phyloP scores from a whole-genome alignment of 2,888 invertebrate species.

The Drosophila mettleri region DNA sequence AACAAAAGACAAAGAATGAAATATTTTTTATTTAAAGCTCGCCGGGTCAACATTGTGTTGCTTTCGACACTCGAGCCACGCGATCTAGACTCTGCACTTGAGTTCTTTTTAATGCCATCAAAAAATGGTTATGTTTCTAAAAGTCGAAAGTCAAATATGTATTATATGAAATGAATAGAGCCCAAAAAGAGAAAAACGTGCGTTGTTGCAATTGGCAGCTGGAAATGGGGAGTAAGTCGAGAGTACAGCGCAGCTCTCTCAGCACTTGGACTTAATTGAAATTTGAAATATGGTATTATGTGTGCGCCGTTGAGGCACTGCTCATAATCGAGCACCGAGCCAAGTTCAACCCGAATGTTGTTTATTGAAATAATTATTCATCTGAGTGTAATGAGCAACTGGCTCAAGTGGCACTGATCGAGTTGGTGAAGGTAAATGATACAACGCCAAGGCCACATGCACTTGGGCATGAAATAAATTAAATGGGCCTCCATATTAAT shows the following conservation, averaged over 20 bases:
- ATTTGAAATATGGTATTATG: conserved; percentile 83
- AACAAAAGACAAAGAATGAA: conserved; percentile 49
- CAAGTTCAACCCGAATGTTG: conserved; percentile 60
- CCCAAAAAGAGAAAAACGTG: neutral
- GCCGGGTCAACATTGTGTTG: conserved; percentile 14
- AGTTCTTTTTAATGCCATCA: conserved; percentile 71
- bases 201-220: conserved; percentile 59
- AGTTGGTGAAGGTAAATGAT: conserved; percentile 20
- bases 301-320: conserved; percentile 78
- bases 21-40: conserved; percentile 53
- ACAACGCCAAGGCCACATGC: conserved; percentile 41
- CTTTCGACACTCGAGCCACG: conserved; percentile 40
- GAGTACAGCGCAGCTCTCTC: conserved; percentile 55
- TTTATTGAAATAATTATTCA: conserved; percentile 79
- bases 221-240: conserved; percentile 7
- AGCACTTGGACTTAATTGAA: conserved; percentile 84
- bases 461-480: conserved; percentile 40
- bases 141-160: conserved; percentile 79
- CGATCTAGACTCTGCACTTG: conserved; percentile 58
- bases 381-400: conserved; percentile 78
- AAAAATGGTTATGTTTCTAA: conserved; percentile 71
- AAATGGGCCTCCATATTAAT: conserved; percentile 29
- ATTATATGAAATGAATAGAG: conserved; percentile 56
- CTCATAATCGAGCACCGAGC: conserved; percentile 69
- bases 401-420: conserved; percentile 56